phyloP scores from a whole-genome alignment of 2,888 invertebrate species.

The Congeria kusceri region DNA sequence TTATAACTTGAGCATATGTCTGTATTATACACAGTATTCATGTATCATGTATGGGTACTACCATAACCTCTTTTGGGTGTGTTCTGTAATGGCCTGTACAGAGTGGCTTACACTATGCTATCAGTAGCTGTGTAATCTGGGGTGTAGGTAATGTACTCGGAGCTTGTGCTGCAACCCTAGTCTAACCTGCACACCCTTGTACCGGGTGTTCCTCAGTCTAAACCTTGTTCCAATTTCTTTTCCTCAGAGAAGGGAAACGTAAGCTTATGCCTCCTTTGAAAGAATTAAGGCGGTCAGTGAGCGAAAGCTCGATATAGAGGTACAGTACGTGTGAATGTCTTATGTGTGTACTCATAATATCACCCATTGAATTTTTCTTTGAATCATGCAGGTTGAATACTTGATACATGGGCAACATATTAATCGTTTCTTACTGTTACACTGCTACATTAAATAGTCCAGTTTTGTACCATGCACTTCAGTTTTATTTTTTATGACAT shows the following conservation, averaged over 20 bases:
- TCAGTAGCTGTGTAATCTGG: no score
- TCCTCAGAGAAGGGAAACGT: conserved; percentile 57
- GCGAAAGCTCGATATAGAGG: conserved; percentile 64
- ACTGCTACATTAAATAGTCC: not conserved
- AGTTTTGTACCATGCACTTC: not conserved
- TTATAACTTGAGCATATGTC: no score
- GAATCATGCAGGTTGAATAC: not conserved
- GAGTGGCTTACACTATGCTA: no score
- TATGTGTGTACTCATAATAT: not conserved
- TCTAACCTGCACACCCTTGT: conserved; percentile 43
- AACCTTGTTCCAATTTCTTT: conserved; percentile 29
- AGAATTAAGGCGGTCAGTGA: conserved; percentile 68
- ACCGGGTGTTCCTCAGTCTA: conserved; percentile 34
- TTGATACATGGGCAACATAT: not conserved
- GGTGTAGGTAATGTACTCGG: not conserved
- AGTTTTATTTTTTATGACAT: not conserved
- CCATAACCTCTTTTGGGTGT: no score
- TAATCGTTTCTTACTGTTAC: no score
- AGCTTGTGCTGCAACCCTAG: not conserved
- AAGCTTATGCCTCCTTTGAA: conserved; percentile 71
- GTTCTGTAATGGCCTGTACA: no score
- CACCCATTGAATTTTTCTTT: not conserved
- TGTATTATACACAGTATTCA: no score
- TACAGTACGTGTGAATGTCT: not conserved
- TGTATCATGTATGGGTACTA: no score